Evolutionary conservation across 2,113 vertebrate species (phyloP), one percentile per base, ranked within the genome.

Genomic region (Mustela lutreola): DNA sequence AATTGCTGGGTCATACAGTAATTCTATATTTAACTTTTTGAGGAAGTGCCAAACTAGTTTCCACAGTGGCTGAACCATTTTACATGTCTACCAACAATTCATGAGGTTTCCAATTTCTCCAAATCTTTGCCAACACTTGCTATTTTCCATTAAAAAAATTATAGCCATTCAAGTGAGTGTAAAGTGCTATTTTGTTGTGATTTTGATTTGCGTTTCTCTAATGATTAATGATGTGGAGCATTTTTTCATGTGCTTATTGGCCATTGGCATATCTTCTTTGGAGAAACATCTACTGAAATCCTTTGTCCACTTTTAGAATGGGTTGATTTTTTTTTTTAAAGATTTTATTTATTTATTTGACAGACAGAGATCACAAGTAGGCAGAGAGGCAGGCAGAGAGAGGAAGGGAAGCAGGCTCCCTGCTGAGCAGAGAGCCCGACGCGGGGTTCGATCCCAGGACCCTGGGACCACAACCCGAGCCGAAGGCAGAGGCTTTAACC

Each of bases 171-270:
- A 62, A 39, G 2, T 62, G 12, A 24, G 26, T 78, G 8, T 84
- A 50, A 91, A 91, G 58, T 58, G 48, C 21, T 14, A 56, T 75
- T 75, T 67, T 8, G 31, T 21, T 90, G 45, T 67, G 94, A 76
- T 67, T 76, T 84, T 58, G 36, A 91, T 84, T 91, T 58, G 48
- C 26, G 67, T 58, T 82, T 76, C 88, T 71, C 60, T 91, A 91
- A 67, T 45, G 73, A 71, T 28, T 50, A 86, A 70, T 62, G 78
- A 73, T 82, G 19, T 14, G 50, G 42, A 62, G 7, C 50, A 62
- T 28, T 31, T 87, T 95, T 88, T 81, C 42, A 63, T 53, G 42
- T 53, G 42, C 45, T 92, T 78, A 28, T 65, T 95, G 33, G 39
- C 39, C 33, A 95, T 39, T 50, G 71, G 50, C n/a, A n/a, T 71